A percentile compares a stretch with the other conserved stretches of the same genome.
These are phyloP conservation scores for Pseudachorutes palmiensis DNA, from an alignment of 1,140 invertebrate species.

Conservation along the genomic window DNA sequence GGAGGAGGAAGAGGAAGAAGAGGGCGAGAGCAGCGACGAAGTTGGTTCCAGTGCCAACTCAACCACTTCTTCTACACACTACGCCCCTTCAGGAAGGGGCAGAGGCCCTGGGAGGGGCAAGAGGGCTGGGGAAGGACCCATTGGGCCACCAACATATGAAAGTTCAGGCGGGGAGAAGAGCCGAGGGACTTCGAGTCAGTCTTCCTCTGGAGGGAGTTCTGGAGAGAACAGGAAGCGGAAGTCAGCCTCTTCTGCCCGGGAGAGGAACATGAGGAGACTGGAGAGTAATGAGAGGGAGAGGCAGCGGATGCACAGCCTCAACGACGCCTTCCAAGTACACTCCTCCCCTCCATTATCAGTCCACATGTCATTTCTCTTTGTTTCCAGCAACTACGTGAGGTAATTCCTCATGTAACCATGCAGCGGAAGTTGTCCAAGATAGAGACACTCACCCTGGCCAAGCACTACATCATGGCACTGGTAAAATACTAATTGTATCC, in stretches of 20 bases:
- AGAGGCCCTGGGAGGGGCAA: slow-evolving; percentile 13
- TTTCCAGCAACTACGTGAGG: slow-evolving; percentile 65
- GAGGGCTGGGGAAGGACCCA: slow-evolving; percentile 11
- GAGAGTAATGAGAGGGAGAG: slow-evolving; percentile 80
- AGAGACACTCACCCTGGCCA: slow-evolving; percentile 75
- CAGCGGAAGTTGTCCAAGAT: slow-evolving; percentile 77
- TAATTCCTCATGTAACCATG: slow-evolving; percentile 78
- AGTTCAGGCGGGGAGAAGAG: slow-evolving; percentile 7
- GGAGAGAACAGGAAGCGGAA: slow-evolving; percentile 50
- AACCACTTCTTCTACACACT: slow-evolving; percentile 32
- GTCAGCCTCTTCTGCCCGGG: slow-evolving; percentile 62
- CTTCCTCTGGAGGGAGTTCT: slow-evolving; percentile 3
- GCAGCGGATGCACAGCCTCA: slow-evolving; percentile 79
- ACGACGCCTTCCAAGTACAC: slow-evolving; percentile 76
- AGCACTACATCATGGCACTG: slow-evolving; percentile 83
- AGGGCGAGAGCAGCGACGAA: slow-evolving; percentile 30
- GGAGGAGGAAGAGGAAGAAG: slow-evolving; percentile 28
- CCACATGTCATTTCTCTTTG: no score
- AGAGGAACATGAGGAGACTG: slow-evolving; percentile 67
- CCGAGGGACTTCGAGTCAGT: slow-evolving; percentile 15
- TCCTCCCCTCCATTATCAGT: no score
- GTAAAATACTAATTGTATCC: no score
- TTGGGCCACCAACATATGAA: no score
- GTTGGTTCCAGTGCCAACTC: slow-evolving; percentile 30
- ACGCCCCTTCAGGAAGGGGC: background rate